These are phyloP conservation scores for Ciconia stormi DNA, from an alignment of 2,113 vertebrate species.

Conservation along the genomic window DNA sequence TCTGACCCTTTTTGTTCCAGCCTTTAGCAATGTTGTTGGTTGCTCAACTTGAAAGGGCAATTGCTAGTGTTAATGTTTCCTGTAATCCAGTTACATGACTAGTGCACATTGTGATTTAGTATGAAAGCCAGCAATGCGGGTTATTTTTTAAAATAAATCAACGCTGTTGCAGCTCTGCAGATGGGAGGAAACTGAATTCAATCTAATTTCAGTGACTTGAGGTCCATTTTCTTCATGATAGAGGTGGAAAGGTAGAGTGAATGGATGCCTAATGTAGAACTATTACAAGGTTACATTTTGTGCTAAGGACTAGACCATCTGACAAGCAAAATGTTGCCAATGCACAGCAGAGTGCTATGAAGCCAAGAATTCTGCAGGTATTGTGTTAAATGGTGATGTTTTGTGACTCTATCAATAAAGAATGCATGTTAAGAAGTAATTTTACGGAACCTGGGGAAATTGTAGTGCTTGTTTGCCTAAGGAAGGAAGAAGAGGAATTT, in stretches of 20 bases:
- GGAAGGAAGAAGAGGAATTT: not conserved
- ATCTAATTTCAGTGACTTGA: not conserved
- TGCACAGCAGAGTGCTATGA: not conserved
- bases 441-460: not conserved
- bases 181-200: constrained; percentile 1
- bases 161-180: not conserved
- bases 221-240: not conserved
- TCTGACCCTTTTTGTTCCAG: constrained; percentile 16
- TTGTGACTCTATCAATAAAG: not conserved
- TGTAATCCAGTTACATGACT: constrained; percentile 38
- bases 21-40: constrained; percentile 3
- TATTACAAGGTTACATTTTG: constrained; percentile 1
- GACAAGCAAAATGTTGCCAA: not conserved
- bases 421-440: not conserved
- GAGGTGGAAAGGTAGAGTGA: not conserved
- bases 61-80: constrained; percentile 19
- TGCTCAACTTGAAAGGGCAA: constrained; percentile 28
- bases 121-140: not conserved
- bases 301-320: not conserved
- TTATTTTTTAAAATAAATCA: constrained; percentile 45
- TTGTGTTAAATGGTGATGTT: not conserved
- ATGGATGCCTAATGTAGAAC: not conserved
- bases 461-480: not conserved
- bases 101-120: constrained; percentile 11
- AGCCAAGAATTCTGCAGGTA: not conserved